Base-by-base conservation (phyloP, 2,113 vertebrate species). In the Platysternon megacephalum region DNA sequence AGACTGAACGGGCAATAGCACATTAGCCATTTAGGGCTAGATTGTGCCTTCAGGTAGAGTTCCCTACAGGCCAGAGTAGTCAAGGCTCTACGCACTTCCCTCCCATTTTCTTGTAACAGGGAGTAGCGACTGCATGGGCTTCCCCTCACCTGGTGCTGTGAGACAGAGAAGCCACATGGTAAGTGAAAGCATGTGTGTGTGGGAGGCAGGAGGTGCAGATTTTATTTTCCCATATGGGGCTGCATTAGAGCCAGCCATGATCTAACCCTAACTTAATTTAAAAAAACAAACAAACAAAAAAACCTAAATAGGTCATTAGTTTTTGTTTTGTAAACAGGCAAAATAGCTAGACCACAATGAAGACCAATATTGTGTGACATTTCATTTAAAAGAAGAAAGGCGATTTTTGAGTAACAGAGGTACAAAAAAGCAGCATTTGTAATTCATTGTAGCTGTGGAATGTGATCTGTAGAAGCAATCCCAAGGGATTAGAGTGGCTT, bases 1-100 rank as follows among this genome's bases (percentile, higher is more conserved):
- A 61, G 24, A 90, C 19, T 16, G 4, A 89, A 89, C 4, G 12
- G n/a, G 13, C 14, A 90, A 39, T 2, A 39, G n/a, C 61, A 90
- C 12, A 76, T 0, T 1, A 39, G 46, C 86, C 0, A 0, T 11
- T 52, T 78, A 19, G 53, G 8, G 51, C 82, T 0, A 0, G 2
- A 74, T 8, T 11, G 84, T n/a, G 51, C 17, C 9, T 82, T 35
- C 61, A 39, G 82, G 68, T 39, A 44, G 32, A 35, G 4, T 84
- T n/a, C 58, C 12, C 58, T 61, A 61, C 29, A 61, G 13, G 58
- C 58, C 58, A 61, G 28, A 29, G 11, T 29, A 61, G 56, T 32
- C 28, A 61, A 61, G 28, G 58, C 58, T 61, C 5, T 32, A 58
- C 12, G 14, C 29, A 29, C 29, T 61, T 61, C 6, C 58, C 29